A percentile compares a stretch with the other conserved stretches of the same genome.
Conservation (phyloP, 2,888 invertebrate species). For the Amblyjoppa proteus region DNA sequence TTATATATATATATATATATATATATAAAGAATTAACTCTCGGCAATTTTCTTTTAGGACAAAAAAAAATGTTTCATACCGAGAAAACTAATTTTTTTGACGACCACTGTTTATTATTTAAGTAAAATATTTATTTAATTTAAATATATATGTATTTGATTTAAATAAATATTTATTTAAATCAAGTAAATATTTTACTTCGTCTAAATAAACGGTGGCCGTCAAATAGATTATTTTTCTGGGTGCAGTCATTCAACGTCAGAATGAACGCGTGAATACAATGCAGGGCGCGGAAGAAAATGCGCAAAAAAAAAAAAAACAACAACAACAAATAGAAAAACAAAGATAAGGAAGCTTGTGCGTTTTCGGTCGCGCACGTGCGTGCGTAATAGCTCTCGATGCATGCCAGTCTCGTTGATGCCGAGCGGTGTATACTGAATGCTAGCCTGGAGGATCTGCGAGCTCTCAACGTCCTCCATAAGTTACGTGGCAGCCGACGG, state of each 20-base stretch:
- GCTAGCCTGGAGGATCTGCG: slow-evolving; percentile 71
- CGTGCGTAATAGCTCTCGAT: slow-evolving; percentile 34
- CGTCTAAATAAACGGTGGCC: too few species aligned
- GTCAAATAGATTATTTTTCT: too few species aligned
- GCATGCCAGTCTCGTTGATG: neutral
- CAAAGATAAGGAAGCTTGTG: slow-evolving; percentile 57
- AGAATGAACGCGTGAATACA: slow-evolving; percentile 33
- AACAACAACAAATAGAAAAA: neutral
- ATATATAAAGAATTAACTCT: neutral
- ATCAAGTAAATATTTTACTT: too few species aligned
- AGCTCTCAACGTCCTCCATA: slow-evolving; percentile 70
- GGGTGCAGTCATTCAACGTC: slow-evolving; percentile 1
- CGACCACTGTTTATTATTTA: too few species aligned
- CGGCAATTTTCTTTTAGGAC: neutral
- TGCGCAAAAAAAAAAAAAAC: slow-evolving; percentile 42
- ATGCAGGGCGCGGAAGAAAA: slow-evolving; percentile 19
- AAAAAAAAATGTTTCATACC: too few species aligned
- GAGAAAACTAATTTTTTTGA: too few species aligned
- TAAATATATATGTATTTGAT: too few species aligned
- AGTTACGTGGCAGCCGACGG: slow-evolving; percentile 77
- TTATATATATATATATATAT: neutral
- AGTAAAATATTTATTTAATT: too few species aligned
- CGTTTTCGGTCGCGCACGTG: slow-evolving; percentile 46
- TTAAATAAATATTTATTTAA: too few species aligned
- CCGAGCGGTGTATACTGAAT: neutral